Conservation (phyloP, 1,140 invertebrate species). For the Metopolophium dirhodum region DNA sequence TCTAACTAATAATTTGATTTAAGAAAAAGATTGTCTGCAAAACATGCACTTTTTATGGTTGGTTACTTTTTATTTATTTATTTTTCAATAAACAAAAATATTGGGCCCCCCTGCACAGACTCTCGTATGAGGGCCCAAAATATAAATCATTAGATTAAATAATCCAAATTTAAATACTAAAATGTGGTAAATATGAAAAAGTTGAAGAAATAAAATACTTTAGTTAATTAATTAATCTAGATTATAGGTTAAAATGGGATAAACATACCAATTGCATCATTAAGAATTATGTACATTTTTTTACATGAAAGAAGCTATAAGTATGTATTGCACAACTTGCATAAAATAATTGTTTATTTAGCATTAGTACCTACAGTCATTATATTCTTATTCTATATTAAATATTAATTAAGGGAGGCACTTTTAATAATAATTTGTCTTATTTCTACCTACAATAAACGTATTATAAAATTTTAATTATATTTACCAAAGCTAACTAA, state of each 20-base stretch:
- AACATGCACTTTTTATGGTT: conserved; percentile 7
- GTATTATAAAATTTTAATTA: no score
- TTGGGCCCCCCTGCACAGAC: no score
- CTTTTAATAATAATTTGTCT: no score
- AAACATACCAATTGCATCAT: not conserved
- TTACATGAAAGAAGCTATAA: no score
- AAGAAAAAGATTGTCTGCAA: not conserved
- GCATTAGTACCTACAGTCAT: not conserved
- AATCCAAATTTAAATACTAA: no score
- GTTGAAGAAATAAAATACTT: not conserved
- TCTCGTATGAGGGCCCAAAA: no score
- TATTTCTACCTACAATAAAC: no score
- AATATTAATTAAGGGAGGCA: no score
- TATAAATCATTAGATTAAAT: no score
- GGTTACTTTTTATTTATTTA: not conserved
- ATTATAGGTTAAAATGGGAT: not conserved
- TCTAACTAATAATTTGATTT: conserved; percentile 38
- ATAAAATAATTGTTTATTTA: not conserved
- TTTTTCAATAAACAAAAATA: no score
- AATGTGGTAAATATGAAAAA: not conserved
- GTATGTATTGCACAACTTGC: not conserved
- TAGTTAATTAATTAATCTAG: not conserved
- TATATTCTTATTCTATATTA: not conserved
- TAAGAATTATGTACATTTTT: no score
- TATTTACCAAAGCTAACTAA: no score